Evolutionary conservation across 2,113 vertebrate genomes (phyloP).

Genomic region (Prochilodus magdalenae): DNA sequence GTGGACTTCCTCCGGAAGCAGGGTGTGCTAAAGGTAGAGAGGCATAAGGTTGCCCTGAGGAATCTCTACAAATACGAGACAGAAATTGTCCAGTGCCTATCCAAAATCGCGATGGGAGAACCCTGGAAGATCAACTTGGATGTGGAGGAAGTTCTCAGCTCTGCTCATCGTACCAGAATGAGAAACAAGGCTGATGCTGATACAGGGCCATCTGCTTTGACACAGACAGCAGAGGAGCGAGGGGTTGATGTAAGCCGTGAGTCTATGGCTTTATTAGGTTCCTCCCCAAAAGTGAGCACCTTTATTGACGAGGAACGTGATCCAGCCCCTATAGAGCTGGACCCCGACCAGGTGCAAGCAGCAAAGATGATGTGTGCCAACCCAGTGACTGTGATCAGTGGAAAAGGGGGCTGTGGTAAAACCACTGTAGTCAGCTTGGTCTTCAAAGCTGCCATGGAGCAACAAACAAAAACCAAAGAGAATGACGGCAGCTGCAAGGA

Average conservation of each 20-base stretch:
- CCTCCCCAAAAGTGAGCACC: neutral
- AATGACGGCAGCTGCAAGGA: slow-evolving; percentile 64
- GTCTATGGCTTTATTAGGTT: too few species aligned
- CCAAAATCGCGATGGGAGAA: slow-evolving; percentile 58
- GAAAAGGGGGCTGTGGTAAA: slow-evolving; percentile 87
- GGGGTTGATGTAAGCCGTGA: neutral
- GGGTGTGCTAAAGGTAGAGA: slow-evolving; percentile 68
- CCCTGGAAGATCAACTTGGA: slow-evolving; percentile 72
- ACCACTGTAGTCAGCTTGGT: slow-evolving; percentile 81
- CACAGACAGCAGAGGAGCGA: neutral
- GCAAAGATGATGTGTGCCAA: slow-evolving; percentile 81
- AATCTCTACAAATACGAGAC: slow-evolving; percentile 77
- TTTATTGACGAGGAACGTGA: slow-evolving; percentile 25
- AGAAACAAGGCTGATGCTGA: neutral
- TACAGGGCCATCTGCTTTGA: neutral
- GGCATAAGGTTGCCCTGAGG: slow-evolving; percentile 67
- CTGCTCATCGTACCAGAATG: neutral
- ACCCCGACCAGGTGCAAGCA: slow-evolving; percentile 79
- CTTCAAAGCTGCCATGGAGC: slow-evolving; percentile 55
- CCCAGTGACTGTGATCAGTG: slow-evolving; percentile 84
- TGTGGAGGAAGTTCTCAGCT: slow-evolving; percentile 66
- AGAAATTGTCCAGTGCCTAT: slow-evolving; percentile 72
- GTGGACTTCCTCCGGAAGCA: slow-evolving; percentile 78
- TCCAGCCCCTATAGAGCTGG: slow-evolving; percentile 57
- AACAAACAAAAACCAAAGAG: slow-evolving; percentile 52